A percentile compares a stretch with the other conserved stretches of the same genome.
phyloP scores from a whole-genome alignment of 2,888 invertebrate species.

The Philereme vetulata region DNA sequence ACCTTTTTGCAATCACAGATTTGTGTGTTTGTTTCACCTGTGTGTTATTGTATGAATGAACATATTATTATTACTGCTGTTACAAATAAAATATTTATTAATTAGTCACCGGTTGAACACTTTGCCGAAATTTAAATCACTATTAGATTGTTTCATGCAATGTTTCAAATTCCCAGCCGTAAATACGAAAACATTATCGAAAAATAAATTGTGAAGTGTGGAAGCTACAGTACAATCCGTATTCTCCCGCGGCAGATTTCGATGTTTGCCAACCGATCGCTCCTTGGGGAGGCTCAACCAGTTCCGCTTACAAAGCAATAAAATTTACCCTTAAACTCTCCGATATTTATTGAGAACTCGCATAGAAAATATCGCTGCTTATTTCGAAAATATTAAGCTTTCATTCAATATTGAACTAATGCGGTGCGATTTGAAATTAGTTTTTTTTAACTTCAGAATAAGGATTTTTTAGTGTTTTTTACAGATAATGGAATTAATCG shows the following conservation, averaged over 20 bases:
- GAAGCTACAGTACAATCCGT: constrained; percentile 47
- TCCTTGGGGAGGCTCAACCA: constrained; percentile 71
- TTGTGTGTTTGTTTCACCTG: no score
- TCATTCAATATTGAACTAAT: constrained; percentile 13
- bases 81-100: no score
- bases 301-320: constrained; percentile 67
- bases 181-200: constrained; percentile 30
- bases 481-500: no score
- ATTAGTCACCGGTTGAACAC: no score
- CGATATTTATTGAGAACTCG: constrained; percentile 61
- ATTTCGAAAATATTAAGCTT: constrained; percentile 22
- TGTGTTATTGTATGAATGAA: no score
- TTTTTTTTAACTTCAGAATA: constrained; percentile 3
- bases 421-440: neutral
- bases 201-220: constrained; percentile 46
- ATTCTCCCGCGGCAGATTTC: constrained; percentile 55
- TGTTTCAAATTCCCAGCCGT: no score
- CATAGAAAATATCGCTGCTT: constrained; percentile 41
- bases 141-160: no score
- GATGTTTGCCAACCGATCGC: constrained; percentile 77
- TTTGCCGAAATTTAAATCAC: no score
- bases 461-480: neutral
- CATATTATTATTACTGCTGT: no score
- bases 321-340: constrained; percentile 64
- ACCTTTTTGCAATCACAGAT: no score